These are phyloP conservation scores for Chydorus sphaericus DNA, from an alignment of 2,888 invertebrate genomes.

Conservation along the genomic window DNA sequence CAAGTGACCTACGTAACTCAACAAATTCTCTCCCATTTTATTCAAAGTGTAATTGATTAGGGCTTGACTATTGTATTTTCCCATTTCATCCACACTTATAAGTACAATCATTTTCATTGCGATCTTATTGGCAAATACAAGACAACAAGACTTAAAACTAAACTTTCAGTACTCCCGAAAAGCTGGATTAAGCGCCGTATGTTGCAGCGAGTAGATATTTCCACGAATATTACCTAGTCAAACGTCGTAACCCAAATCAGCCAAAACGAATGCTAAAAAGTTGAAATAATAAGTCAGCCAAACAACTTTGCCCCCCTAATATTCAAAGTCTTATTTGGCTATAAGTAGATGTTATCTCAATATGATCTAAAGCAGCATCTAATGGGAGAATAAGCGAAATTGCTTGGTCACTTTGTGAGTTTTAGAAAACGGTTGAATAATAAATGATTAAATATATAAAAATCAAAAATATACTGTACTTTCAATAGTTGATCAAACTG, in stretches of 20 bases:
- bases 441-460: too few species aligned
- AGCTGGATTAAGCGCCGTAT: slow-evolving; percentile 30
- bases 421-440: slow-evolving; percentile 35
- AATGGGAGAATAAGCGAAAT: slow-evolving; percentile 26
- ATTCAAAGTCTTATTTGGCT: too few species aligned
- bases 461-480: too few species aligned
- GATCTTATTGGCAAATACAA: too few species aligned
- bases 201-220: slow-evolving; percentile 45
- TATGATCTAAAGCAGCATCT: slow-evolving; percentile 27
- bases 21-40: slow-evolving; percentile 34
- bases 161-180: slow-evolving; percentile 45
- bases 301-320: too few species aligned
- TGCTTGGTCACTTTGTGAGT: slow-evolving; percentile 28
- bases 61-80: slow-evolving; percentile 39
- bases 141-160: too few species aligned
- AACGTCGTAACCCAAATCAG: slow-evolving; percentile 53
- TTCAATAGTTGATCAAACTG: too few species aligned
- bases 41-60: slow-evolving; percentile 36
- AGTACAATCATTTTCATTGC: too few species aligned
- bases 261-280: slow-evolving; percentile 34
- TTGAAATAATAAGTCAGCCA: background rate
- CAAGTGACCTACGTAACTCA: slow-evolving; percentile 33
- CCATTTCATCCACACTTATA: slow-evolving; percentile 35
- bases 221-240: slow-evolving; percentile 58
- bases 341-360: background rate